phyloP scores from a whole-genome alignment of 1,140 invertebrate genomes.

The Drosophila nasuta region DNA sequence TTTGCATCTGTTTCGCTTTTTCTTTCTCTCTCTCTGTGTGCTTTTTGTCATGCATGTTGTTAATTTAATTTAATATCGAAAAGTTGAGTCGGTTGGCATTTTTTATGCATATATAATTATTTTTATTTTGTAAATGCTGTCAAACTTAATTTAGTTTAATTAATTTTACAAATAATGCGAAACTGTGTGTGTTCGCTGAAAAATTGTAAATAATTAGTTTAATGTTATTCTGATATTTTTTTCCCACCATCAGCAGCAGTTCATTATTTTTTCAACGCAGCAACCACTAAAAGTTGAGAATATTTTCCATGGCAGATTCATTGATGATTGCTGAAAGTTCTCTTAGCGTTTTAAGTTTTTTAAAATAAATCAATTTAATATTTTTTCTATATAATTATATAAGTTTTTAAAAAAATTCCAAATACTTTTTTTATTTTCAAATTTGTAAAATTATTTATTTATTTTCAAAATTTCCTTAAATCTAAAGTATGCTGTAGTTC shows the following conservation, averaged over 20 bases:
- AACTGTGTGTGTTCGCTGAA: slow-evolving; percentile 9
- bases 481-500: slow-evolving; percentile 1
- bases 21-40: background rate
- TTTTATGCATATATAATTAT: slow-evolving; percentile 41
- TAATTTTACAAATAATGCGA: slow-evolving; percentile 61
- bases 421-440: background rate
- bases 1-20: too few relatives aligned
- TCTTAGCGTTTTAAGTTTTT: too few relatives aligned
- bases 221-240: slow-evolving; percentile 29
- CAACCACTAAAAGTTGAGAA: background rate
- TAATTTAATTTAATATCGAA: slow-evolving; percentile 79
- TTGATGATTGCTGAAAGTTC: too few relatives aligned
- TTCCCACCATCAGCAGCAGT: background rate
- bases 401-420: background rate
- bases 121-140: slow-evolving; percentile 67
- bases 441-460: background rate
- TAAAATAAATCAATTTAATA: too few relatives aligned
- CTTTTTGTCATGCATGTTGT: slow-evolving; percentile 37
- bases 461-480: background rate
- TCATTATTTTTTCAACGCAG: background rate
- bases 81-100: slow-evolving; percentile 40
- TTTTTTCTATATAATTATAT: too few relatives aligned
- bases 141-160: slow-evolving; percentile 77
- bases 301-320: background rate
- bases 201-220: slow-evolving; percentile 47